Evolutionary conservation across 2,888 invertebrate genomes (phyloP).

Genomic region (Patella depressa): DNA sequence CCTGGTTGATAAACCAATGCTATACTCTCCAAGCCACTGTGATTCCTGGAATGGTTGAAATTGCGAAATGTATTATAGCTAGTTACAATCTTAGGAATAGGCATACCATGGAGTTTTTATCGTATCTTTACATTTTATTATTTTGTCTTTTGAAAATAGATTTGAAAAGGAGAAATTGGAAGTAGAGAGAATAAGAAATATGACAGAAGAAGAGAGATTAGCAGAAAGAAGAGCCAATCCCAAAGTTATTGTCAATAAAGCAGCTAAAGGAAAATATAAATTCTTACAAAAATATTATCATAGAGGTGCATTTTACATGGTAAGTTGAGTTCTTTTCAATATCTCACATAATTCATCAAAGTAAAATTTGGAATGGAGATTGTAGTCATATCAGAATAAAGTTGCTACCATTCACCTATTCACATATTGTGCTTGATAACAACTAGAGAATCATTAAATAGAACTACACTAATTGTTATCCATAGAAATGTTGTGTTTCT

Average conservation of each 20-base stretch:
- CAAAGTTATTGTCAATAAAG: conserved; percentile 91
- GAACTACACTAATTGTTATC: too few relatives aligned
- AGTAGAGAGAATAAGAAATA: conserved; percentile 89
- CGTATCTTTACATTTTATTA: background rate
- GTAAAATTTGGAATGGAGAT: background rate
- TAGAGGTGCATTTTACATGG: conserved; percentile 97
- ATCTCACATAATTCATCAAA: background rate
- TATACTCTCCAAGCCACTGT: background rate
- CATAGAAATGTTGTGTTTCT: too few relatives aligned
- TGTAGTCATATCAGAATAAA: background rate
- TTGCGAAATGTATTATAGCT: background rate
- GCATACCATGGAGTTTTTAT: background rate
- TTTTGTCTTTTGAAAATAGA: conserved; percentile 71
- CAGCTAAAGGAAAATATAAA: conserved; percentile 88
- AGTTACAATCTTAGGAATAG: background rate
- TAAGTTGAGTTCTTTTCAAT: conserved; percentile 59
- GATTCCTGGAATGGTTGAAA: background rate
- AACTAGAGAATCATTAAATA: too few relatives aligned
- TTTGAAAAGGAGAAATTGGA: conserved; percentile 89
- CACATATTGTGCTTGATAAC: too few relatives aligned
- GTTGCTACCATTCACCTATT: background rate
- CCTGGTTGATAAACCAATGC: too few relatives aligned
- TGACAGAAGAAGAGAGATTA: conserved; percentile 97
- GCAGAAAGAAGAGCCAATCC: conserved; percentile 92
- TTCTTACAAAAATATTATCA: conserved; percentile 99